phyloP scores from a whole-genome alignment of 2,113 vertebrate genomes.

The Scomber scombrus region DNA sequence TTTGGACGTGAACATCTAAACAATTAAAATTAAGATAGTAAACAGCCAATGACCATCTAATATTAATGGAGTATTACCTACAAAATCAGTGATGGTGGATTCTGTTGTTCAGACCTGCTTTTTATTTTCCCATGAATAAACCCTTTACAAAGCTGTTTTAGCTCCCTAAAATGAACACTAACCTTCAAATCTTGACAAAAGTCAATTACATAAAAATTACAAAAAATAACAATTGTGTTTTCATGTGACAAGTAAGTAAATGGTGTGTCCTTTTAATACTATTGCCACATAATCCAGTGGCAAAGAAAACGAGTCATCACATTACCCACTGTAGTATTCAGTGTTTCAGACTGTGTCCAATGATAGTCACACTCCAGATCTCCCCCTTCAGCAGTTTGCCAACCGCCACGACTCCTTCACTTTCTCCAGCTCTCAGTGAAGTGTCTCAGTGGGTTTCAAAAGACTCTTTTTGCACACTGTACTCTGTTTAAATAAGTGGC shows the following conservation, averaged over 20 bases:
- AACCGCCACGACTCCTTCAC: constrained; percentile 36
- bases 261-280: neutral
- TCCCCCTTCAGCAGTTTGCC: constrained; percentile 55
- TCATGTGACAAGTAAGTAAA: neutral
- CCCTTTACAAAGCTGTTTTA: too few species aligned
- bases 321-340: neutral
- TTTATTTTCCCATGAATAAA: too few species aligned
- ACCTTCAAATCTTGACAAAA: neutral
- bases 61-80: too few species aligned
- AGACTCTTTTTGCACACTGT: constrained; percentile 37
- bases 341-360: constrained; percentile 7
- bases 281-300: neutral
- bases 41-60: too few species aligned
- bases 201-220: neutral
- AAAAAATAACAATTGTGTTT: neutral
- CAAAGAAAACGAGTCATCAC: neutral
- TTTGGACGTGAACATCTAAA: too few species aligned
- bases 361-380: constrained; percentile 50
- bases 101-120: too few species aligned
- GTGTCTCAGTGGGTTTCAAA: constrained; percentile 66
- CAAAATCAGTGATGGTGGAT: too few species aligned
- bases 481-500: constrained; percentile 52
- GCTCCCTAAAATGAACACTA: too few species aligned
- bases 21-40: too few species aligned
- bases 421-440: constrained; percentile 49